Evolutionary conservation across 2,797 vertebrate species (phyloP), one percentile per base, ranked within the genome.

Genomic region (Pteropus rufus): DNA sequence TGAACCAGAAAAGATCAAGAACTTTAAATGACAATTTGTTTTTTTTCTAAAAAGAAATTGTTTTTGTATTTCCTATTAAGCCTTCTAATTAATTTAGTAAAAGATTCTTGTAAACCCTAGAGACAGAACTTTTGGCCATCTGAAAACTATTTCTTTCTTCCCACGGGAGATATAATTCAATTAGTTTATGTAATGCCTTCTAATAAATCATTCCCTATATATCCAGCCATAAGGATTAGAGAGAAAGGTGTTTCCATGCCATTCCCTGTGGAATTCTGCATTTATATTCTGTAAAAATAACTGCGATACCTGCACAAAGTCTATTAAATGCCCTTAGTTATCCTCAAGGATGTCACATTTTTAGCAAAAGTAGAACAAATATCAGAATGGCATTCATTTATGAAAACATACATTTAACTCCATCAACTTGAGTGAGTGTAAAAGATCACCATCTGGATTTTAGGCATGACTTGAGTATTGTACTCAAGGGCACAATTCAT

Each of bases 31-130:
- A 73, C 70, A 93, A 93, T 97, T 70, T 94, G 52, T 95, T 41
- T 85, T 94, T 64, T 52, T 91, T 96, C 14, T 94, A 34, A 36
- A 91, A 87, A 94, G 26, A 93, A 97, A 92, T 81, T 96, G 0
- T 31, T 75, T 84, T 97, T 76, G 16, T 54, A 58, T 97, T 97
- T 97, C 52, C 89, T 92, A 98, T 96, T 82, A 98, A 93, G 54
- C 88, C 84, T 93, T 97, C 88, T 98, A 98, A 99, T 99, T 99
- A 98, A 99, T 99, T 98, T 96, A 98, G 96, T 91, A 97, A 96
- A 95, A 98, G 77, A 97, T 95, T 97, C 92, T 97, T 97, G 93
- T 97, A 98, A 97, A 97, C 98, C 91, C 95, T 80, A 94, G 98
- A 98, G 98, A 98, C 89, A 94, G 98, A 98, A 97, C 90, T 98